These are phyloP conservation scores for Cherax destructor DNA, from an alignment of 1,140 invertebrate genomes.

Conservation along the genomic window DNA sequence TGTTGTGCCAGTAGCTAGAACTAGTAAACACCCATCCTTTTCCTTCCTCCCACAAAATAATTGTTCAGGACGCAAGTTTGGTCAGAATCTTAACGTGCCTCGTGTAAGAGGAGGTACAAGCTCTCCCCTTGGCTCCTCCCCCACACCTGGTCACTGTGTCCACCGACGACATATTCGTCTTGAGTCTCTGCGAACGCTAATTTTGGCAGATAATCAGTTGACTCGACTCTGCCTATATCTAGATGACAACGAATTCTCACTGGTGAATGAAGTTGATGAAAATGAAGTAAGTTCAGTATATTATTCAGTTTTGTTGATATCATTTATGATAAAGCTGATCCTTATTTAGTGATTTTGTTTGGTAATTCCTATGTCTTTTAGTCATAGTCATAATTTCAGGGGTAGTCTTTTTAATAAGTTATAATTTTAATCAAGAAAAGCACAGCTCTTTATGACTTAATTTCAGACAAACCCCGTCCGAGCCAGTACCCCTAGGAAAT, in stretches of 20 bases:
- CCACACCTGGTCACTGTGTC: conserved; percentile 78
- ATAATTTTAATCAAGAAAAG: background rate
- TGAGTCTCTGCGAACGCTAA: conserved; percentile 87
- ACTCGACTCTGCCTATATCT: conserved; percentile 73
- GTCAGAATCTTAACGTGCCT: conserved; percentile 39
- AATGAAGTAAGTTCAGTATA: conserved; percentile 65
- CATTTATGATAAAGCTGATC: background rate
- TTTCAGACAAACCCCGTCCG: conserved; percentile 87
- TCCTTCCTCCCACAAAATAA: conserved; percentile 48
- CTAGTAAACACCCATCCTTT: conserved; percentile 58
- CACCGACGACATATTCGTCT: conserved; percentile 88
- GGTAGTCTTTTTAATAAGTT: background rate
- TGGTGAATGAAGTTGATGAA: conserved; percentile 53
- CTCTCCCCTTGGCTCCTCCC: conserved; percentile 54
- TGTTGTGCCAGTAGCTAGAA: conserved; percentile 45
- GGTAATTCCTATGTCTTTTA: background rate
- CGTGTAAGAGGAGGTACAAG: conserved; percentile 53
- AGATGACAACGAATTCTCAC: conserved; percentile 61
- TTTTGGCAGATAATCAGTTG: conserved; percentile 90
- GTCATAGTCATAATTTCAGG: no score
- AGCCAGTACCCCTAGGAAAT: conserved; percentile 83
- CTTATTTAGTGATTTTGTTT: background rate
- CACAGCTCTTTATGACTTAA: background rate
- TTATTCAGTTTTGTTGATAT: background rate
- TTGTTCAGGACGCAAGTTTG: conserved; percentile 54